These are phyloP conservation scores for Oryctolagus cuniculus DNA, from an alignment of 2,113 vertebrate genomes.

Conservation along the genomic window mOryCun1.1 NC_091443.1:57935001-57935500, in stretches of 20 bases:
- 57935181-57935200: neutral
- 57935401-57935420: neutral
- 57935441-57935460: neutral
- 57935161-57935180: too few species aligned
- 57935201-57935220: neutral
- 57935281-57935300: neutral
- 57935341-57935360: neutral
- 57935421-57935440: neutral
- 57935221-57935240: neutral
- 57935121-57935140: too few species aligned
- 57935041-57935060: too few species aligned
- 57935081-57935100: too few species aligned
- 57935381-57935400: neutral
- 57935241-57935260: neutral
- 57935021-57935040: too few species aligned
- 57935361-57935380: neutral
- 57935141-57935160: too few species aligned
- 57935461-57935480: neutral
- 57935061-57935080: too few species aligned
- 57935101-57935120: too few species aligned
- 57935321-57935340: constrained; percentile 35
- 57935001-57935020: too few species aligned
- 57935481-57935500: constrained; percentile 9
- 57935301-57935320: neutral
- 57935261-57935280: neutral